Conservation (phyloP, 2,888 invertebrate species). For the Liodrosophila aerea region DNA sequence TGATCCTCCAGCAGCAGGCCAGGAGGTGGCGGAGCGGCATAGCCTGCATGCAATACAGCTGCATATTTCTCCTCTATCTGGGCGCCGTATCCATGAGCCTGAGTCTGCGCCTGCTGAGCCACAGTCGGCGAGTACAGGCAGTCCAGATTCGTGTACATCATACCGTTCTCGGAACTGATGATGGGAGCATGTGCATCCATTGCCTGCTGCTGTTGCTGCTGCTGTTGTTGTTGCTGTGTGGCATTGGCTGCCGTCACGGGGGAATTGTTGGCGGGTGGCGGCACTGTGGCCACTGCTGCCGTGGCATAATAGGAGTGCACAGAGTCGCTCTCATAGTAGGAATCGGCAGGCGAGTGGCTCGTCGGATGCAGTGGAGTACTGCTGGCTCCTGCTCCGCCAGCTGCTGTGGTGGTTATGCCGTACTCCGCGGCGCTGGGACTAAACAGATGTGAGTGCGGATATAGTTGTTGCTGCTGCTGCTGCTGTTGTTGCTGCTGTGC, state of each 20-base stretch:
- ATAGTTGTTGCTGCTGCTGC: conserved; percentile 66
- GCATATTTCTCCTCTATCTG: conserved; percentile 82
- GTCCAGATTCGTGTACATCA: conserved; percentile 95
- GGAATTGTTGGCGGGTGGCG: conserved; percentile 75
- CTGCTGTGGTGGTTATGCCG: conserved; percentile 79
- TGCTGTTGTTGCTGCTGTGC: conserved; percentile 46
- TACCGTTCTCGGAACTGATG: conserved; percentile 92
- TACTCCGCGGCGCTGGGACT: conserved; percentile 83
- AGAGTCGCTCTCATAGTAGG: conserved; percentile 81
- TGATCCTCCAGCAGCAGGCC: conserved; percentile 77
- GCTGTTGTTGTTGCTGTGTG: conserved; percentile 50
- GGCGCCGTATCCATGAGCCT: conserved; percentile 58
- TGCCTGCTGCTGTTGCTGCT: conserved; percentile 50
- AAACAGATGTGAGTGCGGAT: conserved; percentile 81
- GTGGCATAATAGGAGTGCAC: conserved; percentile 81
- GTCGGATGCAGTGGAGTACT: conserved; percentile 80
- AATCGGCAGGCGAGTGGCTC: conserved; percentile 81
- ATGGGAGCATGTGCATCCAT: conserved; percentile 84
- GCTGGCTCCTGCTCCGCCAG: conserved; percentile 47
- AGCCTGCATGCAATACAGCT: conserved; percentile 85
- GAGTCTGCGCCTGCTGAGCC: conserved; percentile 56
- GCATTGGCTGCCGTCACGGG: conserved; percentile 72
- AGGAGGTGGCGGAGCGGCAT: conserved; percentile 75
- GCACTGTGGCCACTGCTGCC: conserved; percentile 75
- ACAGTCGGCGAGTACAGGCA: conserved; percentile 84